Base-by-base conservation (phyloP, 2,113 vertebrate species). In the Anser cygnoides region DNA sequence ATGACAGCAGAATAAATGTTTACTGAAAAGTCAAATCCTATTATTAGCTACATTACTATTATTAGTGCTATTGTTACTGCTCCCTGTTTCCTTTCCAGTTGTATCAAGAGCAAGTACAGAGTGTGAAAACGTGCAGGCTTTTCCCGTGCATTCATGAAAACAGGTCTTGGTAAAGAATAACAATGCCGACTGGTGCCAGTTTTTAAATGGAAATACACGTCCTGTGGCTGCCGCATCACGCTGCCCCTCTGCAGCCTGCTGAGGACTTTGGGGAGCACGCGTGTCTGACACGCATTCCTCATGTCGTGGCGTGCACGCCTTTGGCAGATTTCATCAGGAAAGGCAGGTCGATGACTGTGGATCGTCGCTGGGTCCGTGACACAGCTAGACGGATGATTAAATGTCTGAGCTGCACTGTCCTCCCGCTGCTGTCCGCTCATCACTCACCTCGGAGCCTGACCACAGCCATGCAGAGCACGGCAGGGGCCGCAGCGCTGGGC, bases 251-350 rank as follows among this genome's bases (percentile, higher is more conserved):
- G 3, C 71, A 52, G 65, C 57, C 49, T n/a, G 13, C 5, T 0
- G 1, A 49, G 46, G 65, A 8, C 54, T 17, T 46, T 3, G 14
- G 0, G 1, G n/a, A 22, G 35, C 18, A 1, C 65, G 43, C 0
- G 0, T 49, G 12, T 52, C 50, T 52, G 50, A 52, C 23, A 52
- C 46, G 21, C 50, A 25, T 52, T 25, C 22, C 50, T 25, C 50
- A 25, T 26, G 50, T 52, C 25, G 50, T 25, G 22, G 50, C 50
- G 50, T 13, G 50, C 23, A 23, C 12, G 22, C 50, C 50, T 25
- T 52, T 52, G 50, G 50, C 23, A 25, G 23, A 52, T 52, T 52
- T 52, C 23, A 25, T 52, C 50, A 52, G 50, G 50, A 52, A 26
- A 52, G 50, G 7, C 4, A 23, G 50, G 50, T 25, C 13, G 23